Base-by-base conservation (phyloP, 1,140 invertebrate species). In the Papilio polytes region DNA sequence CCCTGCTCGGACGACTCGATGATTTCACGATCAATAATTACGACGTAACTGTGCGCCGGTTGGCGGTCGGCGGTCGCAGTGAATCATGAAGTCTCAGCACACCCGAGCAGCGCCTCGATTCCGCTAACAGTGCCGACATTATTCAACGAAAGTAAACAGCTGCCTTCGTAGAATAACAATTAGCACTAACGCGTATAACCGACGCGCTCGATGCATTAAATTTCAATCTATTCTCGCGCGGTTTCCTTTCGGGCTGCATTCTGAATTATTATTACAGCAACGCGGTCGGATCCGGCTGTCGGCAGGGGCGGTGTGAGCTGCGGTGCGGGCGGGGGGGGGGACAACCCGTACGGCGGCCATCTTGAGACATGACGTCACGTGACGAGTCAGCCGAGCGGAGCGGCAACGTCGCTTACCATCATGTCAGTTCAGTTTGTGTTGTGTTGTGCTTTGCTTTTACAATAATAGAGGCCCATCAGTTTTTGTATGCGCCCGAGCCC, bases 331-430 rank as follows among this genome's bases (percentile, higher is more conserved):
- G 63, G 36, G 36, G 36, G 36, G 36, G 1, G 31, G 31, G 36
- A 41, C 63, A 70, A 91, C 89, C 92, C 91, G 92, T 90, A 83
- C 88, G 91, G 91, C 93, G 89, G 93, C 93, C 93, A 95, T 94
- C 92, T 95, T 95, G 92, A 95, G 93, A 95, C 91, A 92, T 95
- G 94, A 95, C 94, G 94, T 95, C 94, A 95, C 94, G 92, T 95
- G 94, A 95, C 94, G 94, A 95, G 91, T 94, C 91, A 94, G 90
- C 90, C 89, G 88, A 84, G 89, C 91, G 86, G 87, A 22, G 85
- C 86, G 93, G 92, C 93, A 95, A 94, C 93, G 88, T 86, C 90
- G 92, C 93, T 78, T 78, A 78, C 76, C 53, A 88, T 89, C 80
- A 86, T 85, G 91, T 92, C 92, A 89, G 53, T 56, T 90, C 88